phyloP scores from a whole-genome alignment of 1,140 invertebrate genomes.

The Drosophila tropicalis region DNA sequence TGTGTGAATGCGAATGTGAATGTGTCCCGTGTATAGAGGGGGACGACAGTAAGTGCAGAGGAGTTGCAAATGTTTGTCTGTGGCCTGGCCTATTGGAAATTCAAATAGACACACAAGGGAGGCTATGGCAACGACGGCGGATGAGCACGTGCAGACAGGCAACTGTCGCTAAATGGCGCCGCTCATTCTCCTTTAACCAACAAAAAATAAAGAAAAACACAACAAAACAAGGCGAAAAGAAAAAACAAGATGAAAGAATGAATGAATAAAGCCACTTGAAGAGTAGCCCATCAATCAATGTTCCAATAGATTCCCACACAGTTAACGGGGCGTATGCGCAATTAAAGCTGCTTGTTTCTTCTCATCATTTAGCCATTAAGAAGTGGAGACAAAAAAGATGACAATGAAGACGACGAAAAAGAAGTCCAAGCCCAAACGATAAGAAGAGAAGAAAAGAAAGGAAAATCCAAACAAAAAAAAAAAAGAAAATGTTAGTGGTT shows the following conservation, averaged over 20 bases:
- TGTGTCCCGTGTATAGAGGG: neutral
- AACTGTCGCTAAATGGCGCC: constrained; percentile 46
- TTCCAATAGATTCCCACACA: constrained; percentile 46
- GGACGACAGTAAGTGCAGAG: neutral
- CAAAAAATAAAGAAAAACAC: neutral
- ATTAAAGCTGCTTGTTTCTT: constrained; percentile 50
- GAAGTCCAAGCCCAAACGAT: neutral
- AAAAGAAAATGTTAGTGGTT: constrained; percentile 44
- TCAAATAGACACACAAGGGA: constrained; percentile 42
- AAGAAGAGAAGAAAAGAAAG: constrained; percentile 13
- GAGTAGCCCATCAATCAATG: constrained; percentile 53
- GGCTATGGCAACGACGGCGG: neutral
- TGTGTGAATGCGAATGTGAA: neutral
- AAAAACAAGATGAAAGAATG: neutral
- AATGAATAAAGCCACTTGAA: constrained; percentile 21
- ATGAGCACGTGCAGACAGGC: constrained; percentile 48
- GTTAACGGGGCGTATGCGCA: constrained; percentile 64
- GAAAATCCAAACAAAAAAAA: constrained; percentile 5
- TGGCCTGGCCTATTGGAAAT: constrained; percentile 50
- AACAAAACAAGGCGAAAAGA: neutral
- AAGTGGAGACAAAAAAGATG: neutral
- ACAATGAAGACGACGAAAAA: neutral
- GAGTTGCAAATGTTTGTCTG: constrained; percentile 32
- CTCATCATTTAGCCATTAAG: constrained; percentile 15
- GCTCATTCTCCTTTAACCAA: constrained; percentile 20